Evolutionary conservation across 1,140 invertebrate species (phyloP).

Genomic region (Dreissena rostriformis): DNA sequence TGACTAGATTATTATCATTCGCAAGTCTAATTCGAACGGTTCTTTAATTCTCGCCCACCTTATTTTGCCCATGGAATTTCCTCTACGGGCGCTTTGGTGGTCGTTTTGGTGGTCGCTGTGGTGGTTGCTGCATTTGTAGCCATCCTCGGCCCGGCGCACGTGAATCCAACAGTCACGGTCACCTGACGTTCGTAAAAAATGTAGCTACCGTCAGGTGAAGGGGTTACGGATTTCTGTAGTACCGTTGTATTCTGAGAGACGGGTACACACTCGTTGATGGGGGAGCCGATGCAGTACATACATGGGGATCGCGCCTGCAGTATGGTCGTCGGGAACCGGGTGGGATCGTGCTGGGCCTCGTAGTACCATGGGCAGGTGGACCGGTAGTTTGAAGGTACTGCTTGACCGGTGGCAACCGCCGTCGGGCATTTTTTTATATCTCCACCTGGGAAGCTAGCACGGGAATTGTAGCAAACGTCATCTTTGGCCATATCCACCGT

Average conservation of each 20-base stretch:
- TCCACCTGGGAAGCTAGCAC: neutral
- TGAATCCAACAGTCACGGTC: slow-evolving; percentile 10
- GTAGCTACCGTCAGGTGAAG: neutral
- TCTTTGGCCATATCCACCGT: neutral
- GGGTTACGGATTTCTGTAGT: neutral
- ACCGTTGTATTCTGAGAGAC: slow-evolving; percentile 11
- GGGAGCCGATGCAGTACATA: slow-evolving; percentile 15
- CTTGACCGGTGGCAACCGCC: neutral
- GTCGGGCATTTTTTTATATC: slow-evolving; percentile 5
- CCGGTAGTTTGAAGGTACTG: slow-evolving; percentile 27
- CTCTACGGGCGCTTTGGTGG: too few relatives aligned
- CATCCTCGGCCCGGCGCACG: slow-evolving; percentile 7
- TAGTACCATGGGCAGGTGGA: slow-evolving; percentile 55
- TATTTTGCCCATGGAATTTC: too few relatives aligned
- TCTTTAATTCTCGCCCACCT: too few relatives aligned
- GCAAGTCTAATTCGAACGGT: too few relatives aligned
- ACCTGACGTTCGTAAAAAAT: neutral
- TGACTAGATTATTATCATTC: too few relatives aligned
- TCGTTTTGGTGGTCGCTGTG: neutral
- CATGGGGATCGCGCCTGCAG: slow-evolving; percentile 34
- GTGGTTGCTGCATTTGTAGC: neutral
- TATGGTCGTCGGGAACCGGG: slow-evolving; percentile 30
- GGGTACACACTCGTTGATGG: neutral
- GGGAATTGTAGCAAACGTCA: neutral
- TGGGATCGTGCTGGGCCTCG: slow-evolving; percentile 2